These are phyloP conservation scores for Nannoperca obscura DNA, from an alignment of 2,797 vertebrate genomes.

Conservation along the genomic window DNA sequence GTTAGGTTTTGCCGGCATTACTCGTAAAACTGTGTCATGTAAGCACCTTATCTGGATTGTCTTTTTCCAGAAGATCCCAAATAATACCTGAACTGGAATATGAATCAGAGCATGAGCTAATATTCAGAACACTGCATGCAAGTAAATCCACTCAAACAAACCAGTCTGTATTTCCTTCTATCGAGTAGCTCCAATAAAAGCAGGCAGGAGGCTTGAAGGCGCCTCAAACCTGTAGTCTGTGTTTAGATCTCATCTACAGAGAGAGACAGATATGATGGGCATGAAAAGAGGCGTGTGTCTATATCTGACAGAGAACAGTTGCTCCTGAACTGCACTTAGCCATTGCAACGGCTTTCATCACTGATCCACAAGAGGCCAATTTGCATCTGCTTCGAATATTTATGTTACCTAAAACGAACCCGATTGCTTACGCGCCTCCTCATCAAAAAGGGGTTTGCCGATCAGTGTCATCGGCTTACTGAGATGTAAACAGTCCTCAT, in stretches of 20 bases:
- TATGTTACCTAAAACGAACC: conserved; percentile 66
- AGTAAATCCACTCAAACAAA: conserved; percentile 22
- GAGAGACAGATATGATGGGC: conserved; percentile 41
- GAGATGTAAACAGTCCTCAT: conserved; percentile 44
- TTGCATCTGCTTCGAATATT: conserved; percentile 73
- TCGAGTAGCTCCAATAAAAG: conserved; percentile 48
- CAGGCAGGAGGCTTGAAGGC: conserved; percentile 31
- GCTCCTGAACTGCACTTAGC: conserved; percentile 57
- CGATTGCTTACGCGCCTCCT: conserved; percentile 36
- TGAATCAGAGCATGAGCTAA: conserved; percentile 9
- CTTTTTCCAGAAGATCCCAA: conserved; percentile 29
- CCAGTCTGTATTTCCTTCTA: conserved; percentile 17
- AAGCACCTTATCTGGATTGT: conserved; percentile 42
- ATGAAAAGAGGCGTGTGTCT: conserved; percentile 48
- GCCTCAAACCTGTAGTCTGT: conserved; percentile 46
- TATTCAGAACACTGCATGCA: conserved; percentile 9
- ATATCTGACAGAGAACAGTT: conserved; percentile 51
- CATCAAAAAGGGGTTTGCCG: conserved; percentile 47
- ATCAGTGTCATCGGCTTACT: conserved; percentile 53
- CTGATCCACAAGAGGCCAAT: conserved; percentile 69
- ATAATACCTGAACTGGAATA: conserved; percentile 28
- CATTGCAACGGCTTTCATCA: conserved; percentile 83
- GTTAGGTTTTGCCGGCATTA: conserved; percentile 11
- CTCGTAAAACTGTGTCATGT: conserved; percentile 31
- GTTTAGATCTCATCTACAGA: conserved; percentile 50